A percentile compares a stretch with the other conserved stretches of the same genome.
Conservation (phyloP, 2,797 vertebrate species). For the Bradypodion ventrale region DNA sequence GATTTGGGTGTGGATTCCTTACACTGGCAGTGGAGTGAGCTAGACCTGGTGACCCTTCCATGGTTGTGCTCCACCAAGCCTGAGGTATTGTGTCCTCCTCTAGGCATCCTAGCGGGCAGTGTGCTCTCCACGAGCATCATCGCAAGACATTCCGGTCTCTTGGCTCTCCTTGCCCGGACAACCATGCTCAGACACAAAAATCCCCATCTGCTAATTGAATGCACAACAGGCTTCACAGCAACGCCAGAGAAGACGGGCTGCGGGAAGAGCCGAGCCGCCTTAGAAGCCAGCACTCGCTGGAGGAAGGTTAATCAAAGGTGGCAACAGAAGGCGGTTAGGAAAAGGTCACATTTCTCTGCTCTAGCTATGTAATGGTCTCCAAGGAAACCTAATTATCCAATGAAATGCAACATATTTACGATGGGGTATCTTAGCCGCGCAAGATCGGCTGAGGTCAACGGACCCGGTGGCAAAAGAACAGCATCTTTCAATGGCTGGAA, state of each 20-base stretch:
- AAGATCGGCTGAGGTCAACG: background rate
- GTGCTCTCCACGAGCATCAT: background rate
- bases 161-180: background rate
- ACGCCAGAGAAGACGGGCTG: constrained; percentile 5
- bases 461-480: constrained; percentile 8
- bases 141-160: background rate
- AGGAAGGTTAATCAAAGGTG: constrained; percentile 11
- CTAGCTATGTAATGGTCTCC: accelerated
- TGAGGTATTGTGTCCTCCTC: background rate
- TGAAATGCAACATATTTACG: constrained; percentile 17
- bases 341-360: constrained; percentile 29
- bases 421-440: background rate
- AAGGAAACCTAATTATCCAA: constrained; percentile 19
- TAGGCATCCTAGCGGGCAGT: background rate
- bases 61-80: background rate
- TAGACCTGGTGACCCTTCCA: background rate
- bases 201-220: constrained; percentile 1
- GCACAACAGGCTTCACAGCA: background rate
- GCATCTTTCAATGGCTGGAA: background rate
- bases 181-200: background rate
- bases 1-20: no score
- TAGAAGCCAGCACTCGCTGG: background rate
- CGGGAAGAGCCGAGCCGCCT: background rate
- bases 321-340: background rate
- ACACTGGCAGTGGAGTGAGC: no score